Evolutionary conservation across 2,113 vertebrate species (phyloP).

Genomic region (Nothoprocta pentlandii): DNA sequence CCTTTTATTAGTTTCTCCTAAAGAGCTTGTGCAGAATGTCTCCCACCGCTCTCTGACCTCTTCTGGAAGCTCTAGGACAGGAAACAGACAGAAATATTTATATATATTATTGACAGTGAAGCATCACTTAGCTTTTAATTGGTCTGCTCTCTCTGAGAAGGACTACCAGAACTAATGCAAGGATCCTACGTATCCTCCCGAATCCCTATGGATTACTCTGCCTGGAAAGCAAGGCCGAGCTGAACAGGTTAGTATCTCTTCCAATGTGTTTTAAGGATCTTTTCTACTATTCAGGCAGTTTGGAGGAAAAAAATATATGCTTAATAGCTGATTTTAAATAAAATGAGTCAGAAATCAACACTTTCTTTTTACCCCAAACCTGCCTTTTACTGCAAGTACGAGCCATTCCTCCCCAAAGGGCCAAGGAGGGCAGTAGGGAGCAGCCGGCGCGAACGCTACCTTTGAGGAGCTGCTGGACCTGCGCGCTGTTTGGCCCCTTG

Average conservation of each 20-base stretch:
- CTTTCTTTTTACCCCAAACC: neutral
- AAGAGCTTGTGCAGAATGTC: constrained; percentile 89
- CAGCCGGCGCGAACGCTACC: constrained; percentile 73
- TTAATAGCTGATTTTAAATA: neutral
- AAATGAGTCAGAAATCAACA: neutral
- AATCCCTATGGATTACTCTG: neutral
- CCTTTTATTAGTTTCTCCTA: constrained; percentile 98
- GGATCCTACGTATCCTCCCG: neutral
- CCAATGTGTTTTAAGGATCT: neutral
- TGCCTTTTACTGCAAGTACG: neutral
- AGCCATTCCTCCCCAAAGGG: neutral
- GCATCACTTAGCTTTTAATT: neutral
- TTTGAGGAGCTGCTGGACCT: constrained; percentile 91
- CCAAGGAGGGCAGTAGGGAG: neutral
- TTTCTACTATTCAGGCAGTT: neutral
- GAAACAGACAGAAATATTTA: neutral
- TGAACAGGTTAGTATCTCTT: neutral
- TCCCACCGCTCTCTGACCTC: constrained; percentile 94
- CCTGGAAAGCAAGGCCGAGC: neutral
- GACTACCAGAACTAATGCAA: neutral
- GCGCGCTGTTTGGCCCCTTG: constrained; percentile 90
- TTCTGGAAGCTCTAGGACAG: constrained; percentile 86
- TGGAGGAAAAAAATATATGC: neutral
- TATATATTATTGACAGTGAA: neutral
- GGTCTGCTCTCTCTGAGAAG: neutral